Evolutionary conservation across 2,888 invertebrate species (phyloP), one percentile per base, ranked within the genome.

Genomic region (Hylaea fasciaria): DNA sequence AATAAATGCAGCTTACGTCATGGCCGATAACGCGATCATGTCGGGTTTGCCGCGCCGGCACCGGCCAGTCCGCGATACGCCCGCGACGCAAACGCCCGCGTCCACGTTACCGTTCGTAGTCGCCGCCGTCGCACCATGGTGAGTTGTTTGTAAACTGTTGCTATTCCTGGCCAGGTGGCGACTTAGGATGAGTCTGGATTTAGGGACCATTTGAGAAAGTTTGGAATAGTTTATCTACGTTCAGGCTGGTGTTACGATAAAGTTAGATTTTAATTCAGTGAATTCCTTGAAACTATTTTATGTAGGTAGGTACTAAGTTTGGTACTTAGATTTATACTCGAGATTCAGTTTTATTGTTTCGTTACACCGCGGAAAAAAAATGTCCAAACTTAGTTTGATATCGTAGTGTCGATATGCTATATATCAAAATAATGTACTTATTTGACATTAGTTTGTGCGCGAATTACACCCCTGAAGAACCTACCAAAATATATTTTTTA

Each of bases 1-100:
- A 67, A 77, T 75, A 73, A 77, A 80, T 83, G 84, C 83, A 83
- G 71, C 65, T 85, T 82, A 80, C 85, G 85, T 85, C 85, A 85
- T 72, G 66, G 51, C 53, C 74, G 85, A 85, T 85, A 85, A 85
- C 70, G 32, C 50, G 52, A 39, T 29, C 58, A 0, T 7, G 39
- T 17, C 13, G 9, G 43, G 22, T 1, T n/a, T 11, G 1, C 47
- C 47, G 16, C 13, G 40, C 17, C 28, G 41, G 49, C 22, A 28
- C 35, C 4, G 37, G 54, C 32, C 52, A 55, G 56, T 78, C 64
- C 68, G 70, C 68, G 71, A 61, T 66, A 65, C 58, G 57, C 57
- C 65, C 56, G 54, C 53, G 50, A 47, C 62, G 57, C 43, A 57
- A 67, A 60, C 71, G 69, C 64, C 73, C 79, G 80, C 73, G 45